phyloP scores from a whole-genome alignment of 2,113 vertebrate species.

The Nannobrachium achirus region DNA sequence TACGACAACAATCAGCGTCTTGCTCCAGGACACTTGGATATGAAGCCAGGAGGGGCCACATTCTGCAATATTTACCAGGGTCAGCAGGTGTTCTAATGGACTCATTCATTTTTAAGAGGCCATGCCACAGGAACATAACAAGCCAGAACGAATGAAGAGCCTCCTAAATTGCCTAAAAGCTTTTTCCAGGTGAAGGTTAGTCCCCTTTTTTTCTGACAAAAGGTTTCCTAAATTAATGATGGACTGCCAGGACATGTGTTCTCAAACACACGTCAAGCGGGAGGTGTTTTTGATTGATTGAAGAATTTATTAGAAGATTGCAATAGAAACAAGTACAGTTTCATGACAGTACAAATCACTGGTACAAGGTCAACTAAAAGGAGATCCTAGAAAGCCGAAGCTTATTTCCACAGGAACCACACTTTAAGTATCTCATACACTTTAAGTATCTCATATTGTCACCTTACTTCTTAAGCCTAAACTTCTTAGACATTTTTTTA shows the following conservation, averaged over 20 bases:
- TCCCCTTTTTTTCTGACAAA: conserved; percentile 29
- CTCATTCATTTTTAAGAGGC: conserved; percentile 66
- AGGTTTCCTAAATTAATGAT: conserved; percentile 59
- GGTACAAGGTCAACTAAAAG: too few relatives aligned
- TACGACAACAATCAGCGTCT: too few relatives aligned
- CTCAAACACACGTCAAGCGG: background rate
- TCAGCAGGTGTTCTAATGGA: conserved; percentile 57
- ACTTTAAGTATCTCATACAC: too few relatives aligned
- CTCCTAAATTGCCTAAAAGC: conserved; percentile 52
- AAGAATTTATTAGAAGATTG: too few relatives aligned
- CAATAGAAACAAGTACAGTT: too few relatives aligned
- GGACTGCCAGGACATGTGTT: conserved; percentile 6
- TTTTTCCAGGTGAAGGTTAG: conserved; percentile 24
- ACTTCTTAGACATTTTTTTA: too few relatives aligned
- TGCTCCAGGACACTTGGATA: too few relatives aligned
- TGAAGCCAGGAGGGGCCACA: conserved; percentile 17
- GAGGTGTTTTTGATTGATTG: background rate
- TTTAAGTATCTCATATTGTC: too few relatives aligned
- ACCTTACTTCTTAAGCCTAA: too few relatives aligned
- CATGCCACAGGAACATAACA: conserved; percentile 42
- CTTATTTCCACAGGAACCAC: too few relatives aligned
- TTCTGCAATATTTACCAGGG: conserved; percentile 58
- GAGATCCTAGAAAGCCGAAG: too few relatives aligned
- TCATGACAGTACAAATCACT: too few relatives aligned
- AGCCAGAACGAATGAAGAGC: conserved; percentile 8